Conservation (phyloP, 35 echinoderm and acorn worm species). For the Hemicentrotus pulcherrimus region DNA sequence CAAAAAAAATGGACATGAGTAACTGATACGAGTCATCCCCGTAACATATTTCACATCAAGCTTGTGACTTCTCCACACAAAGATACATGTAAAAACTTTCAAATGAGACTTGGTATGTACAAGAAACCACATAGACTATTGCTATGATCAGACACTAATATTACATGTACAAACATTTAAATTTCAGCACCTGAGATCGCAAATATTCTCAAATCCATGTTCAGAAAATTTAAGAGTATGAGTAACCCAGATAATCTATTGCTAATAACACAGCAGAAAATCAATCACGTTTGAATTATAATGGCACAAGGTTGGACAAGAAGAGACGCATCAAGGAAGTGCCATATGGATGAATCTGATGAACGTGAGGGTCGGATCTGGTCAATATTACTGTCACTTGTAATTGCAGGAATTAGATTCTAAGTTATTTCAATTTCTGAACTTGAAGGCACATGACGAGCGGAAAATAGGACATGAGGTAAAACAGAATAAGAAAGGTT, state of each 20-base stretch:
- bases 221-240: slow-evolving; percentile 1
- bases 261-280: not conserved
- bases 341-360: not conserved
- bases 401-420: not conserved
- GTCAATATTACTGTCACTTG: not conserved
- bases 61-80: not conserved
- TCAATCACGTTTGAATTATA: not conserved
- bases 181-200: not conserved
- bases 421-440: not conserved
- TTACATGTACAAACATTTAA: not conserved
- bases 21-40: not conserved
- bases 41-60: not conserved
- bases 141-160: not conserved
- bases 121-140: not conserved
- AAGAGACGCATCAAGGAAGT: not conserved
- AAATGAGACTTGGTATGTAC: not conserved
- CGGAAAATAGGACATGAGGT: not conserved
- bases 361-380: not conserved
- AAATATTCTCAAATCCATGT: not conserved
- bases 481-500: not conserved
- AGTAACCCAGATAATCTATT: not conserved
- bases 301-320: not conserved
- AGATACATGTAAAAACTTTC: slow-evolving; percentile 19
- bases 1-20: no score
- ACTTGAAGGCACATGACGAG: not conserved